Percentiles rank a stretch among this genome's conserved stretches.
Conservation (phyloP, 2,113 vertebrate species). For the Casuarius casuarius region DNA sequence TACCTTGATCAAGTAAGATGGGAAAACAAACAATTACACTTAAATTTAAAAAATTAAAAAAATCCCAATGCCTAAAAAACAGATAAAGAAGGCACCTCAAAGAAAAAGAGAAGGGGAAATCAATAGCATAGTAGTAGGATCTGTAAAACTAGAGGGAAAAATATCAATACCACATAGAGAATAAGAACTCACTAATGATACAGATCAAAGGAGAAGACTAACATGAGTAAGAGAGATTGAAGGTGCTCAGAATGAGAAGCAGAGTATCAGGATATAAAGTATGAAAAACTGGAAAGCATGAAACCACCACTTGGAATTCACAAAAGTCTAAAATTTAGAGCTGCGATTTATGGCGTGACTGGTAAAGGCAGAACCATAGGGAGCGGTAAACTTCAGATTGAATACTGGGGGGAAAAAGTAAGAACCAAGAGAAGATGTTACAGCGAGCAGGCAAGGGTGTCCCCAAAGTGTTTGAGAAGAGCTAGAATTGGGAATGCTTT, state of each 20-base stretch:
- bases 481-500: background rate
- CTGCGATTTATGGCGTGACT: background rate
- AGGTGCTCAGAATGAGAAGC: conserved; percentile 24
- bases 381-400: background rate
- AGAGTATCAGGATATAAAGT: conserved; percentile 17
- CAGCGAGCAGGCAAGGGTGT: background rate
- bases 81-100: background rate
- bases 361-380: background rate
- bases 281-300: conserved; percentile 23
- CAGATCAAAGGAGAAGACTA: conserved; percentile 32
- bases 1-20: background rate
- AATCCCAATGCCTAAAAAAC: background rate
- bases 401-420: background rate
- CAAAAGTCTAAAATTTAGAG: background rate
- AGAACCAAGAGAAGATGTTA: background rate
- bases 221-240: background rate
- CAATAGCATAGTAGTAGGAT: background rate
- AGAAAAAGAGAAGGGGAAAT: background rate
- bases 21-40: background rate
- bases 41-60: background rate
- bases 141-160: background rate
- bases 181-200: conserved; percentile 19
- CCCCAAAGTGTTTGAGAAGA: background rate
- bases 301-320: conserved; percentile 7
- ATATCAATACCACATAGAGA: background rate